Evolutionary conservation across 1,140 invertebrate genomes (phyloP), one percentile per base, ranked within the genome.

Genomic region (Drosophila azteca): DNA sequence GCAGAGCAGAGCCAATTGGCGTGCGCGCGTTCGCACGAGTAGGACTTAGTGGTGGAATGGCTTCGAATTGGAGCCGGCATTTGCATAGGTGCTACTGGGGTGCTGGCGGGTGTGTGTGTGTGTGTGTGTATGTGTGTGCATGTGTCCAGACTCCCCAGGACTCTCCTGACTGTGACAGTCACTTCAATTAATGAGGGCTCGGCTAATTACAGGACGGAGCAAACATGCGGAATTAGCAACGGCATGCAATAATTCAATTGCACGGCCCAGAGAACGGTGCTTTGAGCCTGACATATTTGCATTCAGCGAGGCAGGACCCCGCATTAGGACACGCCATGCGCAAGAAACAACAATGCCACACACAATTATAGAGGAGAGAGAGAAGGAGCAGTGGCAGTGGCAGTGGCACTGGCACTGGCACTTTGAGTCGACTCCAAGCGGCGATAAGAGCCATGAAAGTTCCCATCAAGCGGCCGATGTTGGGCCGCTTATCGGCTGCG

Each of bases 211-310:
- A 65, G 59, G 61, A 64, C 78, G 58, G 57, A 9, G 45, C 73
- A 67, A 73, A 69, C 64, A 65, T 68, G 70, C 54, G 53, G 73
- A 61, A 76, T 76, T 68, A 68, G 63, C 57, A 44, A 49, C 31
- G 63, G 45, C 81, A 80, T 80, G 81, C 78, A 77, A 87, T 87
- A 85, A 85, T 80, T 81, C 77, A 87, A 77, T 77, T 85, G 81
- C 81, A 77, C 49, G 54, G 63, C 48, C 11, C 20, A 49, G 43
- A 15, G 49, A n/a, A 22, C 48, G 43, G 26, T 41, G 20, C 68
- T 63, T 59, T 45, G 62, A 45, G 51, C 35, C 68, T 46, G 46
- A 64, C 52, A 61, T 52, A 58, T 64, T 63, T 57, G 57, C 55
- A 41, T 46, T 43, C 51, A 51, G 46, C 31, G 9, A 3, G 31